These are phyloP conservation scores for Patiria pectinifera DNA, from an alignment of 53 echinoderm and acorn worm genomes.

Conservation along the genomic window DNA sequence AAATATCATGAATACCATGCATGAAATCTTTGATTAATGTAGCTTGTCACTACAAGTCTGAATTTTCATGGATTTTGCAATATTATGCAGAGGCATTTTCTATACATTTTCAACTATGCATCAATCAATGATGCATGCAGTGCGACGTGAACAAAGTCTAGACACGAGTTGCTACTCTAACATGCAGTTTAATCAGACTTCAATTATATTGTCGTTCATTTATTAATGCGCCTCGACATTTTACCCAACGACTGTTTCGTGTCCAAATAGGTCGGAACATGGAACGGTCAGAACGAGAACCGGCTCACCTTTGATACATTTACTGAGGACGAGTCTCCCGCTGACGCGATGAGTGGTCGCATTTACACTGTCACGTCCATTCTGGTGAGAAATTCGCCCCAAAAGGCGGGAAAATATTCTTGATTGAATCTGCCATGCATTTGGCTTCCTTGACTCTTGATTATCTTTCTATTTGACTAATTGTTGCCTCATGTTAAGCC, in stretches of 20 bases:
- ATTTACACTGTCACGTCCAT: conserved; percentile 71
- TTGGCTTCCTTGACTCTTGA: no score
- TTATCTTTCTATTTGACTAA: no score
- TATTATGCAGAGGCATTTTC: neutral
- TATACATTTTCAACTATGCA: neutral
- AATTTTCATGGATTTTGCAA: neutral
- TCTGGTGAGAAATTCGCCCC: conserved; percentile 39
- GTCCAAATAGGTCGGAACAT: conserved; percentile 66
- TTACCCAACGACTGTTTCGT: conserved; percentile 10
- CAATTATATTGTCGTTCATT: neutral
- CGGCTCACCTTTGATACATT: conserved; percentile 55
- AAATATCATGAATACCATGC: neutral
- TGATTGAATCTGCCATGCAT: no score
- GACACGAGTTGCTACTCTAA: neutral
- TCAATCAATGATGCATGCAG: neutral
- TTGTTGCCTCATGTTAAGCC: no score
- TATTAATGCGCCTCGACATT: neutral
- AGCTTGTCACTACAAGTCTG: neutral
- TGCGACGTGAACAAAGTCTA: neutral
- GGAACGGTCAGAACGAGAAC: conserved; percentile 60
- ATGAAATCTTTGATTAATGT: neutral
- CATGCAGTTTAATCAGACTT: neutral
- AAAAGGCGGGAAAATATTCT: neutral
- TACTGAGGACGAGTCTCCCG: conserved; percentile 3
- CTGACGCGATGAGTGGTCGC: conserved; percentile 15